Evolutionary conservation across 2,888 invertebrate species (phyloP).

Genomic region (Idaea dimidiata): DNA sequence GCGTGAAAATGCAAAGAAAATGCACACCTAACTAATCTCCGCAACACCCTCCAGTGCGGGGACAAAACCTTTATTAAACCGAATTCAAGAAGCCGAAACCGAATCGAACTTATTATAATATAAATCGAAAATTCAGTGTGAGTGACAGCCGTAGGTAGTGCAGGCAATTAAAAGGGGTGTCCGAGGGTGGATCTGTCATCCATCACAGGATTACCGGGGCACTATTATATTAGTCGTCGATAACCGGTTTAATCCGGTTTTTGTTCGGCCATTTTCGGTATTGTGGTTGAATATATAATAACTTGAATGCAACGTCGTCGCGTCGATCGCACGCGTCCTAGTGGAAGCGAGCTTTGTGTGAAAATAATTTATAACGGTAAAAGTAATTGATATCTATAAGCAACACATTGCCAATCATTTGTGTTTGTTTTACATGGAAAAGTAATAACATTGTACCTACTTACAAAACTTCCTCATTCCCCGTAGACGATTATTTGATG

Average conservation of each 20-base stretch:
- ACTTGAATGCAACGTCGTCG: not conserved
- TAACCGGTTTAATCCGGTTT: conserved; percentile 69
- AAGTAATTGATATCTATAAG: not conserved
- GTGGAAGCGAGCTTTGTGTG: not conserved
- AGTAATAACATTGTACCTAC: no score
- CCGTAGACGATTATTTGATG: not conserved
- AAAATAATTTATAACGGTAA: not conserved
- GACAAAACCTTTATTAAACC: conserved; percentile 37
- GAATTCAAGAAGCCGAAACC: conserved; percentile 22
- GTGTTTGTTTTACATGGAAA: no score
- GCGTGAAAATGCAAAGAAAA: conserved; percentile 23
- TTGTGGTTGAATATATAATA: conserved; percentile 30
- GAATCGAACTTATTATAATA: conserved; percentile 73
- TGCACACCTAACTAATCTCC: conserved; percentile 22
- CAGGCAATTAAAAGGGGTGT: conserved; percentile 77
- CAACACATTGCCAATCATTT: not conserved
- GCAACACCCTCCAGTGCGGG: conserved; percentile 24
- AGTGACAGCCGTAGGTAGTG: conserved; percentile 64
- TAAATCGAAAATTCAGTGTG: conserved; percentile 71
- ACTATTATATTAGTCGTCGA: conserved; percentile 73
- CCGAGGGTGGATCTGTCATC: conserved; percentile 58
- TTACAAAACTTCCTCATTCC: no score
- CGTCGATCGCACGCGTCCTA: not conserved
- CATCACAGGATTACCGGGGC: conserved; percentile 72
- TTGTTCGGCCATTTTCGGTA: conserved; percentile 57